Base-by-base conservation (phyloP, 2,113 vertebrate genomes). In the Nothocercus nigrocapillus region DNA sequence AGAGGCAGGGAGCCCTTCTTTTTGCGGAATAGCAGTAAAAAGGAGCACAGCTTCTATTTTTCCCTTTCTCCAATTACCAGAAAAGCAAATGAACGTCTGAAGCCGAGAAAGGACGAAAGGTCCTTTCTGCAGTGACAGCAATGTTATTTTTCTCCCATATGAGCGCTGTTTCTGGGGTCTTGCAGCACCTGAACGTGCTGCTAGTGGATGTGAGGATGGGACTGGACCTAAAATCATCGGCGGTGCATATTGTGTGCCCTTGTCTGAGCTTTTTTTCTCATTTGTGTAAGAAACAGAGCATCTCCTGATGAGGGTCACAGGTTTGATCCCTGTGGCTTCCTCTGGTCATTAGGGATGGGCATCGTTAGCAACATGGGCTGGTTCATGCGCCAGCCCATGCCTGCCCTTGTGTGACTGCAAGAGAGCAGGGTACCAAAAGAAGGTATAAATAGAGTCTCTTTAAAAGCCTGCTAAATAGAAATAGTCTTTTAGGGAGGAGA, bases 351-450 rank as follows among this genome's bases (percentile, higher is more conserved):
- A 68, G 73, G 88, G 82, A 80, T 88, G 89, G 89, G 91, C 94
- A 79, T 95, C 93, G 94, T 95, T 95, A 97, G 94, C 92, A 96
- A 96, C 96, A 51, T 40, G 17, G 81, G 42, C 86, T 81, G 68
- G 80, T 82, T 88, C 67, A 16, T 28, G 51, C 72, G n/a, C 85
- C 66, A 9, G 91, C 86, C 88, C 0, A 2, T 61, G 78, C 47
- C 64, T 95, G 94, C 88, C 86, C 92, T 89, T 93, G 88, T 82
- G 93, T 87, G 95, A 19, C 89, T 89, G 95, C 68, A 78, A 92
- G 28, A 47, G 91, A 93, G 79, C 77, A 92, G 83, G 74, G 73
- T 82, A 95, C 96, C 89, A 95, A 94, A 96, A 91, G 94, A 73
- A 89, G 92, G 82, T 94, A 96, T 88, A 96, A 97, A 96, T 95